phyloP scores from a whole-genome alignment of 2,888 invertebrate genomes.

The Altica lythri region DNA sequence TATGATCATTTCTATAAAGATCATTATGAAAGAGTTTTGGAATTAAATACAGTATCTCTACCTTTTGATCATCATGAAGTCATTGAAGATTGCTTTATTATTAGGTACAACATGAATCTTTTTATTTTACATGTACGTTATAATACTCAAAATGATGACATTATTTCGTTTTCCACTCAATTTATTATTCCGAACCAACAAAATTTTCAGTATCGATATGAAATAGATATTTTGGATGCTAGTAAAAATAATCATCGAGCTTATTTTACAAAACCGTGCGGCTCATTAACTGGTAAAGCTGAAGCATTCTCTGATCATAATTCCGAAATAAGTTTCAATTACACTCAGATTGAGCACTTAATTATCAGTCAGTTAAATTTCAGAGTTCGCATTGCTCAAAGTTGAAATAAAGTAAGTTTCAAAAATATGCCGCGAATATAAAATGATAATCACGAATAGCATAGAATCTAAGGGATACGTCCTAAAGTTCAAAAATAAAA shows the following conservation, averaged over 20 bases:
- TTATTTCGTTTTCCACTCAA: conserved; percentile 47
- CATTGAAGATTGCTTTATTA: conserved; percentile 43
- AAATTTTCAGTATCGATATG: conserved; percentile 44
- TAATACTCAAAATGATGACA: background rate
- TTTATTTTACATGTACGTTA: conserved; percentile 45
- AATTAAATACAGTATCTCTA: conserved; percentile 39
- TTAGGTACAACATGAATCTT: conserved; percentile 38
- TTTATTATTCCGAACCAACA: conserved; percentile 45
- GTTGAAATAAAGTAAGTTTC: too few relatives aligned
- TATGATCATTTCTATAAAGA: conserved; percentile 62
- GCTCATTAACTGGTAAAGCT: conserved; percentile 22
- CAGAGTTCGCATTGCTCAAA: conserved; percentile 22
- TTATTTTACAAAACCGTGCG: conserved; percentile 39
- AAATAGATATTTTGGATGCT: conserved; percentile 48
- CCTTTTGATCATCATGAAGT: conserved; percentile 32
- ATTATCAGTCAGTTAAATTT: conserved; percentile 27
- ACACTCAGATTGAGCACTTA: conserved; percentile 23
- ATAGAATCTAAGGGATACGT: too few relatives aligned
- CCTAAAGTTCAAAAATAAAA: too few relatives aligned
- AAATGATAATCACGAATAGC: too few relatives aligned
- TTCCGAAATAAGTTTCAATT: conserved; percentile 5
- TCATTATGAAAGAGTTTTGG: conserved; percentile 48
- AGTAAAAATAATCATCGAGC: conserved; percentile 37
- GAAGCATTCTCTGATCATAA: conserved; percentile 25
- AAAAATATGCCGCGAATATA: too few relatives aligned